Evolutionary conservation across 2,888 invertebrate genomes (phyloP), one percentile per base, ranked within the genome.

Genomic region (Cantharis rufa): DNA sequence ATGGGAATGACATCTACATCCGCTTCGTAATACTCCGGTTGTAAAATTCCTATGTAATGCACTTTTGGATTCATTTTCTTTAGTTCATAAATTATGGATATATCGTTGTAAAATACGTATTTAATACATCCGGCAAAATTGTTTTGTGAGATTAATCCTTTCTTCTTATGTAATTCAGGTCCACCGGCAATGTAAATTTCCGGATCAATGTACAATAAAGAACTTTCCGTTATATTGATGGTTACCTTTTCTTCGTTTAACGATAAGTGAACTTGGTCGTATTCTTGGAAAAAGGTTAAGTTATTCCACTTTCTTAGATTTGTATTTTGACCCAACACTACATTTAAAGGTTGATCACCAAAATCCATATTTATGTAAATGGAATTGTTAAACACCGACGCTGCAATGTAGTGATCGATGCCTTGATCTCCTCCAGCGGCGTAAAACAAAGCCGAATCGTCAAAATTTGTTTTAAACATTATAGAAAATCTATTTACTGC

Each of bases 81-180:
- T 79, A 98, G 88, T 85, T 96, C 96, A 86, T 97, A 96, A 79
- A 98, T 90, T 81, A 98, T 95, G 0, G 96, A 96, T 28, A 96
- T 93, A 85, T 97, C 96, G 87, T 98, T 97, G 88, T 96, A 97
- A 87, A 96, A 98, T 69, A 97, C 96, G 86, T 96, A 96, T 86
- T 96, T 96, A 61, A 98, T 87, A 82, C 95, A 95, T 21, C 98
- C 76, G 93, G 96, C 84, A 92, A 92, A 82, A 95, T 88, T 88
- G 80, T 88, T 88, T 27, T 84, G 84, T 0, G 88, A 88, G 76
- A 84, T 82, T 15, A 88, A 89, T 70, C 97, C 95, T 87, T 93
- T 93, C 89, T 95, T 95, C 88, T 95, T 95, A 84, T 94, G 90
- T 78, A 95, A 87, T 86, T 95, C 95, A 1, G 96, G 95, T 4